Evolutionary conservation across 1,140 invertebrate genomes (phyloP).

Genomic region (Penaeus vannamei): DNA sequence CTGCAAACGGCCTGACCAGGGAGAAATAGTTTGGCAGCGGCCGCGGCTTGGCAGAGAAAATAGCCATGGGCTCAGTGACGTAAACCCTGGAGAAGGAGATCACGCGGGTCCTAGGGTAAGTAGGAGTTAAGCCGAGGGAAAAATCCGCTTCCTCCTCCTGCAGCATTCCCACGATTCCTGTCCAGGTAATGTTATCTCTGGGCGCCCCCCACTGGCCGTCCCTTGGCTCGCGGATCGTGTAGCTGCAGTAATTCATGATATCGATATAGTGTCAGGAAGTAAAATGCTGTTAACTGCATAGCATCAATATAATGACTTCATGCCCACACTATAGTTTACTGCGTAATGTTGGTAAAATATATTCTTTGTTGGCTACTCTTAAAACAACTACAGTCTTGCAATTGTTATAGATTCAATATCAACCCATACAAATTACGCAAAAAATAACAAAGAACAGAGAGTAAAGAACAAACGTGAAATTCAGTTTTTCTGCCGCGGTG

Average conservation of each 20-base stretch:
- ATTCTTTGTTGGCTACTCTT: too few species aligned
- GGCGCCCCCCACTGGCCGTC: constrained; percentile 26
- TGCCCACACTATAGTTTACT: too few species aligned
- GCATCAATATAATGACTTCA: too few species aligned
- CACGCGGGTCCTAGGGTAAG: background rate
- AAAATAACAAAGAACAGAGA: too few species aligned
- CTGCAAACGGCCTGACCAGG: constrained; percentile 29
- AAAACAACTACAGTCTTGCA: too few species aligned
- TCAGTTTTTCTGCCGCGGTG: too few species aligned
- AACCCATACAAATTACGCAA: too few species aligned
- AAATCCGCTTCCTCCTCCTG: constrained; percentile 16
- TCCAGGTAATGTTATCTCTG: background rate
- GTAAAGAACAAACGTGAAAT: too few species aligned
- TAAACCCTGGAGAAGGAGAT: constrained; percentile 27
- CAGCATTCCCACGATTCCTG: constrained; percentile 26
- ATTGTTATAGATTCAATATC: too few species aligned
- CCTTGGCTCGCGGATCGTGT: constrained; percentile 22
- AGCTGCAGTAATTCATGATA: background rate
- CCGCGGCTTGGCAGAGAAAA: constrained; percentile 28
- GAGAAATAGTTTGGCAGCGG: constrained; percentile 34
- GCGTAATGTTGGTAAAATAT: too few species aligned
- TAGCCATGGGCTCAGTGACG: constrained; percentile 20
- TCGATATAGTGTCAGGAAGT: too few species aligned
- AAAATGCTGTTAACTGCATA: too few species aligned
- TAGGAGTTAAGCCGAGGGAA: constrained; percentile 9